A percentile compares a stretch with the other conserved stretches of the same genome.
Evolutionary conservation across 2,888 invertebrate genomes (phyloP).

Genomic region (Erpobdella octoculata): DNA sequence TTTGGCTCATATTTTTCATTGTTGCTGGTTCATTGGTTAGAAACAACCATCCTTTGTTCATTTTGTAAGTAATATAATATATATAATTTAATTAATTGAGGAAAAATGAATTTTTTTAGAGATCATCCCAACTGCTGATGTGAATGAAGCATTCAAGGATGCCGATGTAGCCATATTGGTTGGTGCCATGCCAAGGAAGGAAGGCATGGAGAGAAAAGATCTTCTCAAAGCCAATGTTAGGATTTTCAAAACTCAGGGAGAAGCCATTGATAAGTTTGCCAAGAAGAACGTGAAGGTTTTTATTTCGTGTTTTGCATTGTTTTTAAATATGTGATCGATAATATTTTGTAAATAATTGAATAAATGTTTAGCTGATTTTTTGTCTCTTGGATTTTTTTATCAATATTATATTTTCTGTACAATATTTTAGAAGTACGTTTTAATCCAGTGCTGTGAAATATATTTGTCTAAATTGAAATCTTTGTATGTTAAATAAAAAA

Average conservation of each 20-base stretch:
- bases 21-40: too few species aligned
- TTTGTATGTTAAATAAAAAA: too few species aligned
- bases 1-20: background rate
- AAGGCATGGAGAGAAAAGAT: constrained; percentile 98
- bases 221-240: constrained; percentile 91
- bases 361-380: background rate
- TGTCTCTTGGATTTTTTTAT: background rate
- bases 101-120: constrained; percentile 53
- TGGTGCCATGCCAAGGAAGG: constrained; percentile 92
- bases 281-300: constrained; percentile 77
- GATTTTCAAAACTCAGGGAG: constrained; percentile 88
- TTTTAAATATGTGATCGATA: too few species aligned
- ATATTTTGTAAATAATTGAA: background rate
- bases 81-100: background rate
- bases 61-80: too few species aligned
- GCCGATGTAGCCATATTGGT: constrained; percentile 92
- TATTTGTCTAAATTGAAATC: too few species aligned
- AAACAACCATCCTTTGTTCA: too few species aligned
- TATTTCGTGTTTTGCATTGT: too few species aligned
- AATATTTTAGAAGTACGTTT: too few species aligned
- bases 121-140: constrained; percentile 78
- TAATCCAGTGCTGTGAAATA: too few species aligned
- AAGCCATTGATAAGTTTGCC: constrained; percentile 80
- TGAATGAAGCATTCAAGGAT: constrained; percentile 84
- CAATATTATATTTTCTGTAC: background rate